Evolutionary conservation across 1,140 invertebrate species (phyloP), one percentile per base, ranked within the genome.

Genomic region (Oryzaephilus surinamensis): DNA sequence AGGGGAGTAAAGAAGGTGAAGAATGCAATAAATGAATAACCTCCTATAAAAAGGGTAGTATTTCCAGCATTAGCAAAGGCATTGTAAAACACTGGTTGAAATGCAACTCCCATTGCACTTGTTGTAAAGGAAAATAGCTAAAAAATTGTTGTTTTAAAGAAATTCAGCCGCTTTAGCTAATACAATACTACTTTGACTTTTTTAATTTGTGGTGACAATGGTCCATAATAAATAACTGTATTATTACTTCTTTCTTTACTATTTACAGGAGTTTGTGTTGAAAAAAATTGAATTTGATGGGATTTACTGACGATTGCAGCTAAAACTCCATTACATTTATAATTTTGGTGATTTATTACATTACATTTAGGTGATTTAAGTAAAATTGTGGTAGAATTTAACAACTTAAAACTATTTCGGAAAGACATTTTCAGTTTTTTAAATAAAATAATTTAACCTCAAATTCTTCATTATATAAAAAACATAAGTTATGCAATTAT

Each of bases 1-100:
- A 90, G 27, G 1, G 92, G 91, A 4, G 86, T 92, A 0, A 77
- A 64, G 50, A 91, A 77, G 3, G 87, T 81, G 55, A 91, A 85
- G 47, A 90, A 74, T 14, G 79, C 80, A 1, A 86, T 66, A 26
- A 81, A 64, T 1, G 72, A 68, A 46, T 74, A 79, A 4, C 80
- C 38, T 3, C 70, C 73, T 35, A 81, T 55, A 0, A 76, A 58
- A 27, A 76, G 58, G 0, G 74, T 67, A 23, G 70, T 57, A 28
- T 61, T 62, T 26, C 71, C 71, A 4, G 73, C 62, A 18, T 71
- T 64, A 12, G 68, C 39, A 13, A 73, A 64, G 60, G 80, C 74
- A 21, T 66, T 60, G 35, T 80, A 65, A 2, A 94, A 50, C 24
- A 83, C 58, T 0, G 89, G 88, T 56, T 92, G 87, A 1, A 76